These are phyloP conservation scores for Pseudoips prasinana DNA, from an alignment of 2,888 invertebrate genomes.

Conservation along the genomic window DNA sequence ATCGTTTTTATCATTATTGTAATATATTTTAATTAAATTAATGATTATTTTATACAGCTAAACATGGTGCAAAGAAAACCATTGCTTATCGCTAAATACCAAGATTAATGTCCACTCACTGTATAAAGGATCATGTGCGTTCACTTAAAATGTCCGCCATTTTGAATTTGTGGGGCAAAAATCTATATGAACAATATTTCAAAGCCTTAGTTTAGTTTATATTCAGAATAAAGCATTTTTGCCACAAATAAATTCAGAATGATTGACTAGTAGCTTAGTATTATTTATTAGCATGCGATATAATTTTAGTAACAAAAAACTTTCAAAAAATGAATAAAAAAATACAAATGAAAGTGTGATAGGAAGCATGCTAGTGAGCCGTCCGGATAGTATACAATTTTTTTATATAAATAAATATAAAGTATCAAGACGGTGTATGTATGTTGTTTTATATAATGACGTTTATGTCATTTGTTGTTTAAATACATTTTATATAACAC, in stretches of 20 bases:
- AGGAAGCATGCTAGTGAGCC: constrained; percentile 55
- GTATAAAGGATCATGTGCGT: constrained; percentile 51
- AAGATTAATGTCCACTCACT: constrained; percentile 37
- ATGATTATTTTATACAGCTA: neutral
- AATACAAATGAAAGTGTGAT: constrained; percentile 53
- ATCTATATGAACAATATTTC: constrained; percentile 11
- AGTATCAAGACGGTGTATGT: constrained; percentile 35
- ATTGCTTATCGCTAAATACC: constrained; percentile 16
- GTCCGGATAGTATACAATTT: constrained; percentile 47
- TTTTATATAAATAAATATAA: constrained; percentile 33
- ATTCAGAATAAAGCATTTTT: constrained; percentile 16
- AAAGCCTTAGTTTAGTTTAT: constrained; percentile 14
- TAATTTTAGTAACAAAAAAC: constrained; percentile 48
- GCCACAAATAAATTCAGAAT: constrained; percentile 44
- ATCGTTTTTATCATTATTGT: too few species aligned
- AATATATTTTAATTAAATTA: too few species aligned
- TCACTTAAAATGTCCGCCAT: constrained; percentile 50
- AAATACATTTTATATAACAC: constrained; percentile 31
- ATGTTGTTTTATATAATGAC: constrained; percentile 30
- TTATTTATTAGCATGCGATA: constrained; percentile 79
- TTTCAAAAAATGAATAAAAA: constrained; percentile 43
- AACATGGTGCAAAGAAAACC: constrained; percentile 7
- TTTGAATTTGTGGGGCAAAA: constrained; percentile 48
- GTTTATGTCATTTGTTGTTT: constrained; percentile 22
- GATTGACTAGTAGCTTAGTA: constrained; percentile 59